Evolutionary conservation across 1,140 invertebrate genomes (phyloP).

Genomic region (Nymphalis io): DNA sequence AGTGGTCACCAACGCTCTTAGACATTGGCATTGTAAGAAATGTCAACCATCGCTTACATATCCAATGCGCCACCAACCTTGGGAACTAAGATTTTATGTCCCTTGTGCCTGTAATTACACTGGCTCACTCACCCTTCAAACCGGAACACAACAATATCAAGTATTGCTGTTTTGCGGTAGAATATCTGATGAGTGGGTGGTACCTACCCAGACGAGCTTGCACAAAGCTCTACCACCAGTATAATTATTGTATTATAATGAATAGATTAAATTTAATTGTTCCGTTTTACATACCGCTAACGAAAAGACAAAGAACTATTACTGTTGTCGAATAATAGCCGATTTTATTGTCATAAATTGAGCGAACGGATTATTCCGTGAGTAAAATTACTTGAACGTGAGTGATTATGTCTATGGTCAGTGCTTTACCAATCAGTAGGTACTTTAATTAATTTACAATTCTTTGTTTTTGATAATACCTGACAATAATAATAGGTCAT

Average conservation of each 20-base stretch:
- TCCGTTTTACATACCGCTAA: background rate
- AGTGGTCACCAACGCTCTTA: too few species aligned
- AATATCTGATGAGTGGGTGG: too few species aligned
- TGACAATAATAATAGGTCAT: background rate
- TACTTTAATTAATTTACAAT: background rate
- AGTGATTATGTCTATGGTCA: constrained; percentile 29
- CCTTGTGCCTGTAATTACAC: too few species aligned
- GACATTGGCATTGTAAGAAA: too few species aligned
- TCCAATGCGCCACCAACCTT: too few species aligned
- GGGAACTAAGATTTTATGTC: too few species aligned
- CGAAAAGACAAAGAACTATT: constrained; percentile 9
- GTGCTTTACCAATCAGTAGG: background rate
- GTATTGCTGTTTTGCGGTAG: too few species aligned
- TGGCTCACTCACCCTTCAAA: too few species aligned
- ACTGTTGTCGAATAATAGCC: background rate
- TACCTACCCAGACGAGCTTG: too few species aligned
- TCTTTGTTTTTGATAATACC: constrained; percentile 5
- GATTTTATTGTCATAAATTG: constrained; percentile 13
- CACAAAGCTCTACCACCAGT: too few species aligned
- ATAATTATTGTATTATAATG: background rate
- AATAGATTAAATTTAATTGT: background rate
- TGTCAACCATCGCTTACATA: too few species aligned
- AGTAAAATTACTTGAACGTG: constrained; percentile 32
- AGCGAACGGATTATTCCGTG: constrained; percentile 13
- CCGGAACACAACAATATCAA: too few species aligned